Conservation (phyloP, 1,140 invertebrate genomes). For the Camponotus pennsylvanicus region DNA sequence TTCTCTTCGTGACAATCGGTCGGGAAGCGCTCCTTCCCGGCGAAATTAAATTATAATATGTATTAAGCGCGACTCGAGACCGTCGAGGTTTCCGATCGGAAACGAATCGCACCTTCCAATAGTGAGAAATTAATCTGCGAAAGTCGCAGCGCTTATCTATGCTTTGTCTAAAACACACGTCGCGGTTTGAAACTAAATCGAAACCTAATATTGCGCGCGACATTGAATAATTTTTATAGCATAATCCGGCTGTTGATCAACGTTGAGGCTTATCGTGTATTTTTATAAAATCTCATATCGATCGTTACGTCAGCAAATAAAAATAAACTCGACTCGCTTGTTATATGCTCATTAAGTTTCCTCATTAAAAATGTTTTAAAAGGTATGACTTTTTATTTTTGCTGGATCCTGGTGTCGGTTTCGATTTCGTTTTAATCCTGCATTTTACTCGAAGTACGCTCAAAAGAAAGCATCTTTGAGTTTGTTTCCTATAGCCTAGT, state of each 20-base stretch:
- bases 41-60: conserved; percentile 40
- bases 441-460: neutral
- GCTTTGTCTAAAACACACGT: conserved; percentile 19
- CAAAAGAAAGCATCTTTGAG: conserved; percentile 3
- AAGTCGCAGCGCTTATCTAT: conserved; percentile 27
- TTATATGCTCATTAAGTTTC: neutral
- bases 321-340: conserved; percentile 44
- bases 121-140: conserved; percentile 14
- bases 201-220: neutral
- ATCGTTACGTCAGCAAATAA: conserved; percentile 51
- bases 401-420: conserved; percentile 16
- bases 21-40: conserved; percentile 15
- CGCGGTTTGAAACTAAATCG: conserved; percentile 40
- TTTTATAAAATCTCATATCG: conserved; percentile 58
- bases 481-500: conserved; percentile 51
- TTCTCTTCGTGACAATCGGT: conserved; percentile 77
- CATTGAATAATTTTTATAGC: conserved; percentile 3
- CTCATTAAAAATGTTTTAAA: conserved; percentile 32
- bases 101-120: conserved; percentile 8
- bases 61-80: conserved; percentile 37
- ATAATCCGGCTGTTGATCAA: conserved; percentile 15
- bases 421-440: conserved; percentile 44
- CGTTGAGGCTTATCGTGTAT: conserved; percentile 30
- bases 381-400: conserved; percentile 29
- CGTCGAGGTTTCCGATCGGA: conserved; percentile 1